These are phyloP conservation scores for Tribolium freemani DNA, from an alignment of 2,888 invertebrate species.

Conservation along the genomic window DNA sequence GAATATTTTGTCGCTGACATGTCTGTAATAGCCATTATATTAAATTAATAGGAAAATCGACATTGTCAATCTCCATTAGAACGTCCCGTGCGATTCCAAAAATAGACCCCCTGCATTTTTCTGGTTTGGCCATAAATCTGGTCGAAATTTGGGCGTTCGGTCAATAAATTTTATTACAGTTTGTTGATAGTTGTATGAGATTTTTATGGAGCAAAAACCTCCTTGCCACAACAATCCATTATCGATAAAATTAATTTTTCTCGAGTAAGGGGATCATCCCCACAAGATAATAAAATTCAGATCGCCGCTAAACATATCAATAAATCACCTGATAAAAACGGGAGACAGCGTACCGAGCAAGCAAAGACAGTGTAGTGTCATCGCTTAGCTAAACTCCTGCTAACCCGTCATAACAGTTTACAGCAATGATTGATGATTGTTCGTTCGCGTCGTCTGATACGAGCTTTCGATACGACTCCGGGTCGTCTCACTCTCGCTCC, in stretches of 20 bases:
- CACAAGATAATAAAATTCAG: conserved; percentile 41
- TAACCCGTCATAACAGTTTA: conserved; percentile 45
- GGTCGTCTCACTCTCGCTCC: conserved; percentile 10
- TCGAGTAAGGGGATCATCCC: conserved; percentile 2
- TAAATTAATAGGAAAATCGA: too few relatives aligned
- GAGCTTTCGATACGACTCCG: conserved; percentile 10
- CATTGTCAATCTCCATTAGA: too few relatives aligned
- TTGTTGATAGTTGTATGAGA: conserved; percentile 23
- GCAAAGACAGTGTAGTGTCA: conserved; percentile 53
- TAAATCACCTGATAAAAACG: conserved; percentile 55
- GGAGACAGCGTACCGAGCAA: conserved; percentile 39
- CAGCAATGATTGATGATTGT: conserved; percentile 45
- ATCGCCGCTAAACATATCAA: conserved; percentile 50
- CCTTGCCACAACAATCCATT: conserved; percentile 30
- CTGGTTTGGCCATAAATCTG: too few relatives aligned
- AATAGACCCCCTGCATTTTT: too few relatives aligned
- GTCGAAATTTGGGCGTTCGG: not conserved
- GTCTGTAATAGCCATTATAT: too few relatives aligned
- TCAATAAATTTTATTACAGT: conserved; percentile 18
- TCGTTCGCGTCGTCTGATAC: conserved; percentile 21
- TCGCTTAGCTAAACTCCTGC: conserved; percentile 52
- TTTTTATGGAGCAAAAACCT: conserved; percentile 28
- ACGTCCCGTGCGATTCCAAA: too few relatives aligned
- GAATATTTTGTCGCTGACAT: too few relatives aligned
- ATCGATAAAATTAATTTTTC: conserved; percentile 30